Evolutionary conservation across 2,113 vertebrate genomes (phyloP).

Genomic region (Ranitomeya imitator): DNA sequence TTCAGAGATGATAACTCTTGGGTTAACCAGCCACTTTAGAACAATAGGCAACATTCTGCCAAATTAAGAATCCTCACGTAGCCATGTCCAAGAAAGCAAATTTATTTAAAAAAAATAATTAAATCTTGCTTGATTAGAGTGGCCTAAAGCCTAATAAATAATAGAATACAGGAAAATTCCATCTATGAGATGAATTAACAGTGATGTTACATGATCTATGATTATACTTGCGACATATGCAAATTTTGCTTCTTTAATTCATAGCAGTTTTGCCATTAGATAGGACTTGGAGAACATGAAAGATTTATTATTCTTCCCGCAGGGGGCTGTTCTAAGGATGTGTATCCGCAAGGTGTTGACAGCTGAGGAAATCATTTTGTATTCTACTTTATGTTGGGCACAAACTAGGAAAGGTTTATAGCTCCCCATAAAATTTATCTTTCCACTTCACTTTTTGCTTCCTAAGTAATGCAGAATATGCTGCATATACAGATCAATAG

Average conservation of each 20-base stretch:
- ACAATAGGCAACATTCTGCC: not conserved
- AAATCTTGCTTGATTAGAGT: not conserved
- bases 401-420: conserved; percentile 25
- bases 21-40: not conserved
- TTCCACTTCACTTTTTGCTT: not conserved
- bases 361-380: conserved; percentile 42
- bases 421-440: conserved; percentile 19
- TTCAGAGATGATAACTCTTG: no score
- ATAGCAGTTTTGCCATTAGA: not conserved
- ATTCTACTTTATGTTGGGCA: conserved; percentile 31
- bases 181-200: not conserved
- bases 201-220: not conserved
- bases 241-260: not conserved
- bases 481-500: not conserved
- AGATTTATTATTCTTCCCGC: conserved; percentile 14
- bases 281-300: not conserved
- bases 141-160: conserved; percentile 18
- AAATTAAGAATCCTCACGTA: not conserved
- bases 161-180: conserved; percentile 8
- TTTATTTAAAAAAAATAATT: not conserved
- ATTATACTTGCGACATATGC: not conserved
- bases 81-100: not conserved
- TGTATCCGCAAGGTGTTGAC: conserved; percentile 38
- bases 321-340: not conserved
- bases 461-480: not conserved